Base-by-base conservation (phyloP, 2,113 vertebrate genomes). In the Tachysurus vachellii region DNA sequence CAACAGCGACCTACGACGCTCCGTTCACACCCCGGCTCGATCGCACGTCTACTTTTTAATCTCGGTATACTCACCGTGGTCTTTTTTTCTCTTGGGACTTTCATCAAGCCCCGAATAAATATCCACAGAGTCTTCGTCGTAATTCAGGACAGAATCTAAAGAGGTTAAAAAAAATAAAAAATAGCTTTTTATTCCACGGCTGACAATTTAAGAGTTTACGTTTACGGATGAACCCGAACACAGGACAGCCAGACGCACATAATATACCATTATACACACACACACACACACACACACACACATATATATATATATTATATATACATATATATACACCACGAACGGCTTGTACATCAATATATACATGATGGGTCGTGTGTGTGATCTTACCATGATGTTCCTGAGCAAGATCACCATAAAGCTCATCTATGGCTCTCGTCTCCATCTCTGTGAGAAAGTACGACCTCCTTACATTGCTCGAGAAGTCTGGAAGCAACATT, bases 51-150 rank as follows among this genome's bases (percentile, higher is more conserved):
- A 9, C 7, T 19, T 68, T 68, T 31, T 50, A 4, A n/a, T 42
- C 5, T n/a, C 13, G 31, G 42, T 28, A 23, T 1, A 71, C 82
- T 87, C 88, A 94, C 95, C 93, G 87, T 88, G 47, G 28, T 75
- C 23, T 66, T 14, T 64, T 85, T 28, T 83, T 64, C 21, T 85
- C 84, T 28, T 86, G 3, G 88, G 80, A 42, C 75, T 82, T n/a
- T 83, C 80, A 21, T 95, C 97, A 93, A 99, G 93, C n/a, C 94
- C 97, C 89, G 96, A 97, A 6, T 99, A 99, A 91, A 99, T 98
- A 93, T 99, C 98, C 93, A 99, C 93, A 4, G 98, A 99, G 83
- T 96, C 96, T 91, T 98, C 97, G 90, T 95, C 95, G 88, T 83
- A 57, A 87, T 80, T 70, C 31, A 79, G 70, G 79, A 19, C 85